Conservation (phyloP, 2,888 invertebrate species). For the Drosophila anomalata region DNA sequence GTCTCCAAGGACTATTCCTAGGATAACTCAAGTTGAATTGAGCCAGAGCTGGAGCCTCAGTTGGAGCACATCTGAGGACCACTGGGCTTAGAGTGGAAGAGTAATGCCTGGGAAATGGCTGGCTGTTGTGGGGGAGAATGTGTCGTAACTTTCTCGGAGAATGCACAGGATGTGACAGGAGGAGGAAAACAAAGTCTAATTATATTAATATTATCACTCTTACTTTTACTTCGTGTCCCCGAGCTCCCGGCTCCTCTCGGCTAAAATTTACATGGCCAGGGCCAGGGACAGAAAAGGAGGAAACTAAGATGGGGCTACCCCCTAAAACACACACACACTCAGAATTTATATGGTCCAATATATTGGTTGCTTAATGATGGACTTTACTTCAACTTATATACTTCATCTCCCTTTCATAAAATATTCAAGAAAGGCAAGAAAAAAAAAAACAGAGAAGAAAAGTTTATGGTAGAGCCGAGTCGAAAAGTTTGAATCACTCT, state of each 20-base stretch:
- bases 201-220: constrained; percentile 43
- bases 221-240: constrained; percentile 30
- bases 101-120: not conserved
- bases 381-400: constrained; percentile 29
- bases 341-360: constrained; percentile 32
- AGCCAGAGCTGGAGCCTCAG: not conserved
- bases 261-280: constrained; percentile 29
- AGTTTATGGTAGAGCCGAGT: constrained; percentile 28
- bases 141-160: constrained; percentile 39
- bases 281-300: no score
- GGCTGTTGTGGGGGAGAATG: constrained; percentile 6
- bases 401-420: constrained; percentile 34
- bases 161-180: constrained; percentile 22
- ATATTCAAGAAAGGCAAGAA: constrained; percentile 22
- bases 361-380: constrained; percentile 39
- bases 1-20: constrained; percentile 44
- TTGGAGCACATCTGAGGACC: not conserved
- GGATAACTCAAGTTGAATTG: constrained; percentile 35
- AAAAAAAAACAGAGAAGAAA: constrained; percentile 2
- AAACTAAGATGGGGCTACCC: no score
- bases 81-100: constrained; percentile 1
- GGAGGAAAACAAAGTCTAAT: constrained; percentile 29
- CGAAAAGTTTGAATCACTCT: constrained; percentile 43
- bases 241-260: not conserved
- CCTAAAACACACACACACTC: not conserved